Base-by-base conservation (phyloP, 2,797 vertebrate genomes). In the Chromobotia macracanthus region DNA sequence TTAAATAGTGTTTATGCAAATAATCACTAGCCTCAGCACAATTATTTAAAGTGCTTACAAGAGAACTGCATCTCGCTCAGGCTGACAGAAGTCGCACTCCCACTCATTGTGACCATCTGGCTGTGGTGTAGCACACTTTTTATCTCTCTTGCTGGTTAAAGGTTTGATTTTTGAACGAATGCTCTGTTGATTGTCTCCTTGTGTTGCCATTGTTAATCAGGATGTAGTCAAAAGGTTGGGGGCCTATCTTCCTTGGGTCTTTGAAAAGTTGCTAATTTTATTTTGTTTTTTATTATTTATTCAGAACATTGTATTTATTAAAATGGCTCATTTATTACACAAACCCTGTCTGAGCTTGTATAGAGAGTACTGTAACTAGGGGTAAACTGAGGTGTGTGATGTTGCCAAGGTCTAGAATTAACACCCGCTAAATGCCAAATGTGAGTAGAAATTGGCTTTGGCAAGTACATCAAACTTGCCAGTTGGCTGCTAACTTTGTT, bases 1-100 rank as follows among this genome's bases (percentile, higher is more conserved):
- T 70, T 76, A 70, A 77, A 79, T 79, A 69, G 74, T 79, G 74
- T 82, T 84, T 75, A 82, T 87, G 84, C 80, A 80, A 81, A 81
- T 82, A 65, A 19, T 58, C 64, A 67, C 72, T 77, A 81, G 84
- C 78, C 84, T 84, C 80, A 65, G 82, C 81, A 75, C 63, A 72
- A 80, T 69, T 68, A 82, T 80, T 83, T 85, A 79, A 53, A 84
- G 77, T 73, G 76, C 69, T 84, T 80, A 81, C 77, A 82, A 74
- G 72, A 75, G 61, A 83, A 77, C 64, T 53, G 55, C 35, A 48
- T 75, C 74, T 81, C 46, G 19, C 56, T 64, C 50, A 60, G 75
- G 70, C 55, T 76, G 80, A 80, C 79, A 66, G 64, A 61, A 58
- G 61, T 68, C 73, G 60, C 81, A 66, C 72, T 72, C 61, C 51